Base-by-base conservation (phyloP, 2,888 invertebrate species). In the Archips crataeganus region DNA sequence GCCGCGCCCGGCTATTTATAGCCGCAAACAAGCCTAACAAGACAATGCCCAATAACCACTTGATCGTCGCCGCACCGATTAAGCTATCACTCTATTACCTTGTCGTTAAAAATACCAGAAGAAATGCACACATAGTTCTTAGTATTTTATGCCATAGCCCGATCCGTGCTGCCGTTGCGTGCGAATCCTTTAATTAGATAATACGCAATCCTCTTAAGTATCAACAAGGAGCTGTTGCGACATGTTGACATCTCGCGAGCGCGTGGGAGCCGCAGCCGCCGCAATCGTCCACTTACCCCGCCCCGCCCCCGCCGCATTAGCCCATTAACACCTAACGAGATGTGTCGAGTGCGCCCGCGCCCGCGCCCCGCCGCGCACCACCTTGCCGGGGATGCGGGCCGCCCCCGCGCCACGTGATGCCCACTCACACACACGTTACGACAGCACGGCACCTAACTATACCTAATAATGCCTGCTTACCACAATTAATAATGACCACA, bases 221-320 rank as follows among this genome's bases (percentile, higher is more conserved):
- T 57, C 11, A 57, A 57, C 32, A 54, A 57, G 57, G 11, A 32
- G 32, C 57, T 32, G 32, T 23, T 32, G 11, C 57, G 11, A 4
- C 23, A 54, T 54, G 13, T 47, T 13, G 36, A 10, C 9, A 39
- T 15, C 51, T 42, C 39, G 70, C 23, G 39, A 13, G 47, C 63
- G 59, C 69, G 70, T 68, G 67, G 57, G 68, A 36, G 77, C 76
- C 79, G 79, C 78, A 79, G 80, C 51, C 82, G 81, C 77, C 74
- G 69, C 81, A 83, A 86, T 85, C 84, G 85, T 81, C 77, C 79
- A 79, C 77, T 81, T 79, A 79, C 75, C 74, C 63, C 74, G 67
- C 57, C 51, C 64, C 49, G 67, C 70, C 59, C 62, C 63, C 60
- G 54, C n/a, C 69, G 61, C 74, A 61, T 74, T 63, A 75, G 63